phyloP scores from a whole-genome alignment of 2,888 invertebrate species.

The Morpho helenor region DNA sequence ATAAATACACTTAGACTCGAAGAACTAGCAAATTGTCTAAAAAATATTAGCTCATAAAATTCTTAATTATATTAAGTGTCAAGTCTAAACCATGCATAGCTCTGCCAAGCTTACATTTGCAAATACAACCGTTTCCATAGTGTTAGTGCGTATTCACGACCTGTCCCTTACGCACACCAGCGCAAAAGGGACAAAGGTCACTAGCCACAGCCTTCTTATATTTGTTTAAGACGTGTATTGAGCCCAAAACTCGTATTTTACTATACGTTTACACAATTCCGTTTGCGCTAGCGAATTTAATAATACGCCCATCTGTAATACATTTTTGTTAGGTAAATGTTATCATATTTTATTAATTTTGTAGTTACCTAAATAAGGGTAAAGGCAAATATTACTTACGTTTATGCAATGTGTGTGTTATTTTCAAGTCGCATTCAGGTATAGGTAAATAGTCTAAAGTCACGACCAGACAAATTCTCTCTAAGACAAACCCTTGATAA shows the following conservation, averaged over 20 bases:
- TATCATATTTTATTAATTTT: no score
- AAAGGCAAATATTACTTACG: no score
- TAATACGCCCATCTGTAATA: constrained; percentile 30
- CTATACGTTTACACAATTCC: constrained; percentile 27
- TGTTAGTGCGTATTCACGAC: constrained; percentile 51
- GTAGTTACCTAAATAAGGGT: no score
- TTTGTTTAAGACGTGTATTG: constrained; percentile 77
- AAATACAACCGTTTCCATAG: constrained; percentile 58
- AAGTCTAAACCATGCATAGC: constrained; percentile 26
- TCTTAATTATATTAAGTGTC: background rate
- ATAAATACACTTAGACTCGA: no score
- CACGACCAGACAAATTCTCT: no score
- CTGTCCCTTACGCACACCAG: constrained; percentile 71
- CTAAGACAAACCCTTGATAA: no score
- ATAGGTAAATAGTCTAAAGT: no score
- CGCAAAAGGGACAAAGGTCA: constrained; percentile 70
- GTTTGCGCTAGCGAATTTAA: constrained; percentile 19
- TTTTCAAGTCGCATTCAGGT: no score
- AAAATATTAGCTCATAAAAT: background rate
- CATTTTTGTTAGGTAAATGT: no score
- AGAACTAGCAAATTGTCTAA: no score
- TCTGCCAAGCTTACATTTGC: constrained; percentile 68
- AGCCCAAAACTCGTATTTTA: constrained; percentile 50
- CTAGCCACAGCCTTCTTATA: constrained; percentile 73
- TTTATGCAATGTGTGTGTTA: no score